Conservation (phyloP, 2,797 vertebrate species). For the Mallotus villosus region DNA sequence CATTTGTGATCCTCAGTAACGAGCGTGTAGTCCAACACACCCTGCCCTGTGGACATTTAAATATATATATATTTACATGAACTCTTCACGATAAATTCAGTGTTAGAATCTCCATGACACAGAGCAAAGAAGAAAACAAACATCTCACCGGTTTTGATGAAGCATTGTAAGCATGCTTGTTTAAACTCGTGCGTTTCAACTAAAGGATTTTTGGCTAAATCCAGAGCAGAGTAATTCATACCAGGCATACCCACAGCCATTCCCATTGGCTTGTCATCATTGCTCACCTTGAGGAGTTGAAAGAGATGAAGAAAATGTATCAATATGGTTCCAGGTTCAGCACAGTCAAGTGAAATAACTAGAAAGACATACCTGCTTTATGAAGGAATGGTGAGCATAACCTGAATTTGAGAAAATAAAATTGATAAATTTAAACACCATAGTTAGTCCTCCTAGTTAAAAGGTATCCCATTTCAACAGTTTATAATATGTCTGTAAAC, state of each 20-base stretch:
- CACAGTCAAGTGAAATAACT: neutral
- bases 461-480: neutral
- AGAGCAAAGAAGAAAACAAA: neutral
- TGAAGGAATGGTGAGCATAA: constrained; percentile 60
- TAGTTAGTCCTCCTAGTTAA: neutral
- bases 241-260: constrained; percentile 81
- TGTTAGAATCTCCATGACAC: neutral
- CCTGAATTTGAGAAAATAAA: constrained; percentile 37
- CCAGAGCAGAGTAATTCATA: constrained; percentile 72
- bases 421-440: neutral
- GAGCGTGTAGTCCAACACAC: constrained; percentile 85
- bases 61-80: too few species aligned
- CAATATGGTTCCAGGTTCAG: too few species aligned
- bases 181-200: constrained; percentile 92
- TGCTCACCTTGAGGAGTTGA: constrained; percentile 78
- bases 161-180: constrained; percentile 90
- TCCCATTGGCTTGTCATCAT: constrained; percentile 79
- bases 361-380: constrained; percentile 57
- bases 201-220: constrained; percentile 84
- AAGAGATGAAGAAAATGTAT: neutral
- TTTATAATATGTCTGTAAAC: too few species aligned
- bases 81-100: neutral
- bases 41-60: constrained; percentile 73
- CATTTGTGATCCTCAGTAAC: constrained; percentile 91
- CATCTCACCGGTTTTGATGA: constrained; percentile 86